These are phyloP conservation scores for Mormyrus hasselquistii DNA, from an alignment of 2,797 vertebrate species.

Conservation along the genomic window DNA sequence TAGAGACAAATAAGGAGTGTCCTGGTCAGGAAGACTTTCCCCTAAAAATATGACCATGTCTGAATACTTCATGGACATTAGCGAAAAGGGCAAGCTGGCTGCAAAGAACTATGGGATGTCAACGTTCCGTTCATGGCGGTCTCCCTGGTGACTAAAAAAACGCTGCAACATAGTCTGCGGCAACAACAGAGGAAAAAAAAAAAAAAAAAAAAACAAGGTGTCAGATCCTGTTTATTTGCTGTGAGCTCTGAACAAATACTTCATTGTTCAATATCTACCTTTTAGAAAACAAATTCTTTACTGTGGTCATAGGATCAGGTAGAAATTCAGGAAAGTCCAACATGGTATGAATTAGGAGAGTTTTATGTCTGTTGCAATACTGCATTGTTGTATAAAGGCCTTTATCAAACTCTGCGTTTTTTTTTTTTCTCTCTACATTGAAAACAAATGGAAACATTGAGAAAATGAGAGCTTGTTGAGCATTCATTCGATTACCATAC, in stretches of 20 bases:
- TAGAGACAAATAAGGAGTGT: background rate
- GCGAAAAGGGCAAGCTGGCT: background rate
- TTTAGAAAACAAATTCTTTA: conserved; percentile 8
- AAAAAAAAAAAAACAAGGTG: background rate
- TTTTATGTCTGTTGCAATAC: background rate
- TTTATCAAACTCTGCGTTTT: background rate
- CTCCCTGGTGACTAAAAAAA: background rate
- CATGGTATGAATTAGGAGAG: background rate
- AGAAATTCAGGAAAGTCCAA: background rate
- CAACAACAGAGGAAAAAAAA: background rate
- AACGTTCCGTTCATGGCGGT: background rate
- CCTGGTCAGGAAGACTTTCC: background rate
- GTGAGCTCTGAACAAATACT: background rate
- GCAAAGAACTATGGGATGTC: background rate
- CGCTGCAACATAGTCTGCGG: background rate
- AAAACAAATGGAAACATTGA: background rate
- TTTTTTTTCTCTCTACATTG: background rate
- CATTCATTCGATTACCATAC: conserved; percentile 10
- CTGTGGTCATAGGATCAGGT: background rate
- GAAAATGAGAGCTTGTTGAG: background rate
- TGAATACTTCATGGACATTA: background rate
- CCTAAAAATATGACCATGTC: background rate
- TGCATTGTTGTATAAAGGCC: background rate
- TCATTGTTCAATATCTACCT: conserved; percentile 2
- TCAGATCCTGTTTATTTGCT: background rate